Evolutionary conservation across 2,113 vertebrate species (phyloP).

Genomic region (Otocyon megalotis): DNA sequence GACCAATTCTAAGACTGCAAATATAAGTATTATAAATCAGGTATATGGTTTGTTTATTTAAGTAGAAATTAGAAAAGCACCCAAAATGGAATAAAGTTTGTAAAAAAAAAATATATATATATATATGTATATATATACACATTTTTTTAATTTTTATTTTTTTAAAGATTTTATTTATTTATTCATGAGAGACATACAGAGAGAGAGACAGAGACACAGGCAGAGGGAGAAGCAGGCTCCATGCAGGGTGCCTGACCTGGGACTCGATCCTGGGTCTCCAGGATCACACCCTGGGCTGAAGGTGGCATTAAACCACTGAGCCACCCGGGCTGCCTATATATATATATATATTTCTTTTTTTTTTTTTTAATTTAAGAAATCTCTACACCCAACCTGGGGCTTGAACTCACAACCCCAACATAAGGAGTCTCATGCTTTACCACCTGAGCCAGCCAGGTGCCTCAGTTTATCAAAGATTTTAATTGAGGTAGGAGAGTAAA

Average conservation of each 20-base stretch:
- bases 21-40: not conserved
- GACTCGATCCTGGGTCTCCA: no score
- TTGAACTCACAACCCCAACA: not conserved
- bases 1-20: slow-evolving; percentile 4
- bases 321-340: no score
- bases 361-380: not conserved
- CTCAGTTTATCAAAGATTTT: not conserved
- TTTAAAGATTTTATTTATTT: no score
- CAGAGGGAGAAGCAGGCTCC: no score
- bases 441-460: not conserved
- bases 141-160: no score
- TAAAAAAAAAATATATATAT: not conserved
- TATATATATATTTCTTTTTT: no score
- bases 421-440: not conserved
- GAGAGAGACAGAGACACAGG: no score
- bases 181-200: no score
- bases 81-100: slow-evolving; percentile 14
- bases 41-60: slow-evolving; percentile 2
- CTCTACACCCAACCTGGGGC: not conserved
- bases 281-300: no score
- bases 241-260: no score
- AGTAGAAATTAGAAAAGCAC: not conserved
- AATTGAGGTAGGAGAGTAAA: not conserved
- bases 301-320: no score
- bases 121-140: no score